Conservation (phyloP, 2,888 invertebrate genomes). For the Cryptocheilus praepositus region DNA sequence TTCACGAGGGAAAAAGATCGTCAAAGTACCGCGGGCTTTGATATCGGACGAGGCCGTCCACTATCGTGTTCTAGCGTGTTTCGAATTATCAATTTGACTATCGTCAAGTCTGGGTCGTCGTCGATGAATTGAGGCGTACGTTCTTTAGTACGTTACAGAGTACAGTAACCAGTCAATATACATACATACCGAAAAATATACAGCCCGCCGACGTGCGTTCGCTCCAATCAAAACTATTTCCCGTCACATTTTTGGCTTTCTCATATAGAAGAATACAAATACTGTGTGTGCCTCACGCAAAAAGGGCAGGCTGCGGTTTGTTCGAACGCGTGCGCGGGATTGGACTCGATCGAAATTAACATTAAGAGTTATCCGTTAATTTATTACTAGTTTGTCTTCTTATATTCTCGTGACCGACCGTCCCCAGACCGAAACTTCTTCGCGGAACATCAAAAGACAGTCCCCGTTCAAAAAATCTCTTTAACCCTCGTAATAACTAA, state of each 20-base stretch:
- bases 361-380: slow-evolving; percentile 55
- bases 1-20: no score
- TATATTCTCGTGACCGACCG: slow-evolving; percentile 24
- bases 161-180: no score
- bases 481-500: background rate
- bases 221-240: no score
- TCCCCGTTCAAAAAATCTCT: background rate
- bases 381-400: slow-evolving; percentile 41
- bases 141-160: no score
- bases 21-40: no score
- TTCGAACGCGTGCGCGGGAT: slow-evolving; percentile 1
- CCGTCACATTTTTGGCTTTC: slow-evolving; percentile 27
- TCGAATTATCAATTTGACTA: no score
- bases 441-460: slow-evolving; percentile 33
- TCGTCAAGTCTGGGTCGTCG: no score
- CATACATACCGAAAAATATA: no score
- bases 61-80: no score
- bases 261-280: slow-evolving; percentile 55
- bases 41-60: no score
- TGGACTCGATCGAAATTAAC: slow-evolving; percentile 35
- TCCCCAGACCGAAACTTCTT: slow-evolving; percentile 36
- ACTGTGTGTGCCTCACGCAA: slow-evolving; percentile 52
- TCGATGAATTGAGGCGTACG: no score
- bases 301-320: slow-evolving; percentile 28
- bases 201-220: no score